Conservation (phyloP, 2,113 vertebrate genomes). For the Morone saxatilis region DNA sequence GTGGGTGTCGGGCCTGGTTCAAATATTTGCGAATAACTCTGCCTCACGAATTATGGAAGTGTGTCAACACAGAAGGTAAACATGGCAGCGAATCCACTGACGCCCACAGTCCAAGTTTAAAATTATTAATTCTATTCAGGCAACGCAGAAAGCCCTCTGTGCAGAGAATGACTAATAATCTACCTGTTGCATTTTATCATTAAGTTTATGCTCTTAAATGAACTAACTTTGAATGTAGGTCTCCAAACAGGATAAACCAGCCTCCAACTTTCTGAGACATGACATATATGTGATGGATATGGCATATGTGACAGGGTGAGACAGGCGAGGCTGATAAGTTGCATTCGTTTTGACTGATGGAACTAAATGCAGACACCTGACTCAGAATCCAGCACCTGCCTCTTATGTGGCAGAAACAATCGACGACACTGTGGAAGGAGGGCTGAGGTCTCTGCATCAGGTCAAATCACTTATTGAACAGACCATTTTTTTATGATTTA, state of each 20-base stretch:
- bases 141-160: neutral
- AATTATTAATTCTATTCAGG: neutral
- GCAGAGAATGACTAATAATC: neutral
- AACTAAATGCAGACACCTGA: neutral
- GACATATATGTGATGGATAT: constrained; percentile 29
- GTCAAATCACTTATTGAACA: neutral
- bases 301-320: constrained; percentile 13
- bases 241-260: neutral
- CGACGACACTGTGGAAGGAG: neutral
- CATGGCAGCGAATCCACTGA: constrained; percentile 1
- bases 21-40: constrained; percentile 41
- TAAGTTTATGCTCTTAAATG: neutral
- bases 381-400: neutral
- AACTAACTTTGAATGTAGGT: neutral
- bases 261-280: constrained; percentile 3
- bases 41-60: constrained; percentile 26
- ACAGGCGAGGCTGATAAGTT: constrained; percentile 21
- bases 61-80: constrained; percentile 38
- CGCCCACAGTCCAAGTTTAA: constrained; percentile 2
- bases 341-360: constrained; percentile 31
- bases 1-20: constrained; percentile 38
- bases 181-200: neutral
- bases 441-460: neutral
- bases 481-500: neutral
- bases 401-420: neutral